phyloP scores from a whole-genome alignment of 2,888 invertebrate species.

The Stenichneumon culpator region DNA sequence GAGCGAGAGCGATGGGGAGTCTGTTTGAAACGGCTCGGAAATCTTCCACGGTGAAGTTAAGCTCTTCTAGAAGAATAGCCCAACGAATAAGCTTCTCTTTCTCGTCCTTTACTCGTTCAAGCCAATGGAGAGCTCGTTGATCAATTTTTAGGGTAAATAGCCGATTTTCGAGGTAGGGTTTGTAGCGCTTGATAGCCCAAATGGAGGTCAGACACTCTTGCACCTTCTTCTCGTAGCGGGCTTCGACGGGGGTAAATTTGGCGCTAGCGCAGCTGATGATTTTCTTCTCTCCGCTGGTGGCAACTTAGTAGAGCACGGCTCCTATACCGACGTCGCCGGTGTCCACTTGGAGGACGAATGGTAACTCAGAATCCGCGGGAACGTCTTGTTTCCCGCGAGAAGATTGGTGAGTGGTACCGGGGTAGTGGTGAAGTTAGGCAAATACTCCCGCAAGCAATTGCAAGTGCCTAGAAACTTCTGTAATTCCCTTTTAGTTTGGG shows the following conservation, averaged over 20 bases:
- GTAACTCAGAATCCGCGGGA: background rate
- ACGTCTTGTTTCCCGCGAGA: background rate
- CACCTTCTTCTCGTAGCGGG: background rate
- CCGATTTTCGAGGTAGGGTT: background rate
- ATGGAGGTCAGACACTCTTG: background rate
- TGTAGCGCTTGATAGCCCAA: background rate
- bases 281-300: background rate
- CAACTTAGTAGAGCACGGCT: background rate
- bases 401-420: no score
- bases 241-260: background rate
- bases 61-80: background rate
- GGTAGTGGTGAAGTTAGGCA: no score
- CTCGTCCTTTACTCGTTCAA: background rate
- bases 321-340: constrained; percentile 5
- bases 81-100: background rate
- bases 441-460: background rate
- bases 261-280: background rate
- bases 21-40: background rate
- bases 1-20: background rate
- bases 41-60: background rate
- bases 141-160: background rate
- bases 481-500: background rate
- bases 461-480: background rate
- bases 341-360: background rate
- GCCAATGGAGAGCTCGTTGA: background rate